Conservation (phyloP, 53 echinoderm and acorn worm genomes). For the Patiria pectinifera region DNA sequence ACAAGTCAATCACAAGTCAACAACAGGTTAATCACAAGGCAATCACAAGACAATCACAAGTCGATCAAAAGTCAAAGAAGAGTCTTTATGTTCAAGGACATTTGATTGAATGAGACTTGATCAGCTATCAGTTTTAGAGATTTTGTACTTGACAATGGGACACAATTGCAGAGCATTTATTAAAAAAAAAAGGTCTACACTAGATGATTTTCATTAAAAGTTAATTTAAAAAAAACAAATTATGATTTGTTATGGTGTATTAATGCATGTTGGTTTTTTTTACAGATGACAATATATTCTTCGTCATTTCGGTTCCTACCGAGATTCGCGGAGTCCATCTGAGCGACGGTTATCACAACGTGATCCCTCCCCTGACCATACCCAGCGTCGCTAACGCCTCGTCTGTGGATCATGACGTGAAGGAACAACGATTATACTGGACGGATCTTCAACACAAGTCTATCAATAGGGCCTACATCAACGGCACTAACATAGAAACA, state of each 20-base stretch:
- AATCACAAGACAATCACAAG: too few species aligned
- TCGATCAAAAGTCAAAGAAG: too few species aligned
- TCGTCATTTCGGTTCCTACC: slow-evolving; percentile 84
- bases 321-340: slow-evolving; percentile 93
- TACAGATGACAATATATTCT: slow-evolving; percentile 83
- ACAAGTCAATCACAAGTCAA: too few species aligned
- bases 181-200: too few species aligned
- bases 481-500: slow-evolving; percentile 81
- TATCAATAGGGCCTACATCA: slow-evolving; percentile 87
- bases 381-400: slow-evolving; percentile 88
- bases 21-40: too few species aligned
- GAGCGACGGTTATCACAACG: slow-evolving; percentile 81
- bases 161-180: too few species aligned
- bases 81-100: too few species aligned
- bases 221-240: not conserved
- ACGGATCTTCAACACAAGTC: slow-evolving; percentile 82
- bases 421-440: slow-evolving; percentile 88
- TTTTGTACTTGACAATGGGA: too few species aligned
- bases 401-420: slow-evolving; percentile 81
- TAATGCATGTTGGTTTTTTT: not conserved
- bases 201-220: too few species aligned
- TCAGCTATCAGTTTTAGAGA: too few species aligned
- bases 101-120: too few species aligned
- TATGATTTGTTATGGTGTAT: not conserved
- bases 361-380: slow-evolving; percentile 91